Evolutionary conservation across 2,113 vertebrate species (phyloP).

Genomic region (Naja naja): DNA sequence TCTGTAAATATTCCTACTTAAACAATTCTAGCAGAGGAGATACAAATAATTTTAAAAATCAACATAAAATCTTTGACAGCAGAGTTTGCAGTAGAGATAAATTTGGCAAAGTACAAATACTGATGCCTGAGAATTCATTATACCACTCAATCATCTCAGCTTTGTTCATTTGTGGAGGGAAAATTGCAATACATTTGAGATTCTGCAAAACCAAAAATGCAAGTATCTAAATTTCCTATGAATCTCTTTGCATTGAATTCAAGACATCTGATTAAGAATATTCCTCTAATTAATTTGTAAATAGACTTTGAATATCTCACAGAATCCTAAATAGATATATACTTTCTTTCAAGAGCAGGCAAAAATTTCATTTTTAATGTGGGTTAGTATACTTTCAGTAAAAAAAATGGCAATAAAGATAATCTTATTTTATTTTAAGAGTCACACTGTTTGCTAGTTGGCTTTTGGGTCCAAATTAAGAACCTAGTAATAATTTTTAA

Average conservation of each 20-base stretch:
- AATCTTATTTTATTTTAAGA: neutral
- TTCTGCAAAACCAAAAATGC: neutral
- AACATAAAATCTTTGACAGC: neutral
- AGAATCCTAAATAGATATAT: neutral
- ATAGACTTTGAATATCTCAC: neutral
- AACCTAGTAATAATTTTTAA: neutral
- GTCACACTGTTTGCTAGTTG: neutral
- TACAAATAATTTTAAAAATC: neutral
- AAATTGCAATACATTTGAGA: neutral
- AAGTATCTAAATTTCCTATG: neutral
- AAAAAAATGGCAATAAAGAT: too few relatives aligned
- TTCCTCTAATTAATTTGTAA: neutral
- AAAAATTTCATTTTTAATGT: too few relatives aligned
- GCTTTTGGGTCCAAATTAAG: neutral
- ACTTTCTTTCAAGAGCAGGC: too few relatives aligned
- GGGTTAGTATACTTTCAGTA: too few relatives aligned
- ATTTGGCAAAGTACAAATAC: neutral
- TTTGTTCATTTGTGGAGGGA: neutral
- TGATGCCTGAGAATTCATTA: neutral
- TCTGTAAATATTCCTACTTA: neutral
- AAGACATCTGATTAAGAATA: neutral
- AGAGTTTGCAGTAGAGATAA: neutral
- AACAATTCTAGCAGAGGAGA: neutral
- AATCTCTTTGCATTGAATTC: neutral
- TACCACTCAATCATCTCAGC: neutral